phyloP scores from a whole-genome alignment of 1,140 invertebrate genomes.

The Neodiprion lecontei region DNA sequence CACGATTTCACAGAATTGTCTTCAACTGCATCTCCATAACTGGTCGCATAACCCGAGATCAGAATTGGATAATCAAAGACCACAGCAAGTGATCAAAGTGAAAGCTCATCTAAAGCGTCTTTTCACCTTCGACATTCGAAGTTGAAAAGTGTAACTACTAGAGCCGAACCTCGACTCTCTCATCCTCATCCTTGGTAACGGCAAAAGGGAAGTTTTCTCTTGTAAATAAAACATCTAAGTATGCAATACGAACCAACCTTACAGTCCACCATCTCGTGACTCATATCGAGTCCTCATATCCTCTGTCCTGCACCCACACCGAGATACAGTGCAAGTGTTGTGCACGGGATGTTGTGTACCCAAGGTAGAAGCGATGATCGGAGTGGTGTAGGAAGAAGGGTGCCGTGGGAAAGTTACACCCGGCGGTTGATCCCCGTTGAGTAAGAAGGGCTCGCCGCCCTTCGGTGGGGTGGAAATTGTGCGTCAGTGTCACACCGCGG shows the following conservation, averaged over 20 bases:
- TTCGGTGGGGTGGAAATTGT: background rate
- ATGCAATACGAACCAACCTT: background rate
- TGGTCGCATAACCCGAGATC: too few species aligned
- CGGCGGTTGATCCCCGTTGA: background rate
- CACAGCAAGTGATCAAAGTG: too few species aligned
- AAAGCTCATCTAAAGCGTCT: too few species aligned
- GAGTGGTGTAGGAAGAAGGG: background rate
- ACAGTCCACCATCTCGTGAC: background rate
- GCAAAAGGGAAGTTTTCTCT: background rate
- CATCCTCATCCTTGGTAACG: background rate
- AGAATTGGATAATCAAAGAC: too few species aligned
- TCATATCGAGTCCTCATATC: too few species aligned
- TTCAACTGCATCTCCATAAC: too few species aligned
- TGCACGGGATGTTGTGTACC: background rate
- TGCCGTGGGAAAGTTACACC: conserved; percentile 2
- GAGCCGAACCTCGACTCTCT: background rate
- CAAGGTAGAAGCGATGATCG: background rate
- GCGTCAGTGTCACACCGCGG: conserved; percentile 8
- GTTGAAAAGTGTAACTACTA: too few species aligned
- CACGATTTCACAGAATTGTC: too few species aligned
- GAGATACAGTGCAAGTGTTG: too few species aligned
- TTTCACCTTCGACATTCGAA: too few species aligned
- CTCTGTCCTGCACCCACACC: too few species aligned
- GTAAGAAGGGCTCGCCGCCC: background rate
- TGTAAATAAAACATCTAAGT: background rate